A percentile compares a stretch with the other conserved stretches of the same genome.
These are phyloP conservation scores for Datnioides undecimradiatus DNA, from an alignment of 2,113 vertebrate genomes.

Conservation along the genomic window DNA sequence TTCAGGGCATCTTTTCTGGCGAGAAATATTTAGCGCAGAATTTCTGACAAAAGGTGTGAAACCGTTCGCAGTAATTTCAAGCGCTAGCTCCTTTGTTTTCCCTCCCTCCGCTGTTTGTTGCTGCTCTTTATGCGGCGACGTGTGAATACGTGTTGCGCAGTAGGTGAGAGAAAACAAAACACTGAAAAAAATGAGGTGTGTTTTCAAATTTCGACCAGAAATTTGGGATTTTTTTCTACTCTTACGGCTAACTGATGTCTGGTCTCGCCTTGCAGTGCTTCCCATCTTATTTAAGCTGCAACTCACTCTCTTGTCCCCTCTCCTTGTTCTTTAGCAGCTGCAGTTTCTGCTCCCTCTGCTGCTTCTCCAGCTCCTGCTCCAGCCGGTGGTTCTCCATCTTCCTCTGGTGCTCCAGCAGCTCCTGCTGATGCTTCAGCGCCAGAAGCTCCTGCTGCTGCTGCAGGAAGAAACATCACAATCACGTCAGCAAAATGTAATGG, in stretches of 20 bases:
- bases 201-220: not conserved
- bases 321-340: constrained; percentile 98
- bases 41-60: not conserved
- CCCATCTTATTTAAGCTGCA: not conserved
- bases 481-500: not conserved
- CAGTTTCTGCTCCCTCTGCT: constrained; percentile 96
- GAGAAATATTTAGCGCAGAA: not conserved
- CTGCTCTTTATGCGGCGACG: not conserved
- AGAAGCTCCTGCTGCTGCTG: constrained; percentile 99
- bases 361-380: constrained; percentile 97
- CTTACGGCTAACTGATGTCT: too few relatives aligned
- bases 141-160: not conserved
- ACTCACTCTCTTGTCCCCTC: constrained; percentile 96
- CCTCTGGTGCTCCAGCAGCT: constrained; percentile 96
- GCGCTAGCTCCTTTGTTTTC: not conserved
- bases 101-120: not conserved
- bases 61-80: too few relatives aligned
- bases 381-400: constrained; percentile 96
- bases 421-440: constrained; percentile 98
- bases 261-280: not conserved
- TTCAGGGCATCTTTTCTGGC: not conserved
- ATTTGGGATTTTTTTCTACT: not conserved
- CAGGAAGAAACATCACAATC: not conserved
- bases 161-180: constrained; percentile 1
- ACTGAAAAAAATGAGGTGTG: not conserved